Base-by-base conservation (phyloP, 2,113 vertebrate genomes). In the Antechinus stuartii region DNA sequence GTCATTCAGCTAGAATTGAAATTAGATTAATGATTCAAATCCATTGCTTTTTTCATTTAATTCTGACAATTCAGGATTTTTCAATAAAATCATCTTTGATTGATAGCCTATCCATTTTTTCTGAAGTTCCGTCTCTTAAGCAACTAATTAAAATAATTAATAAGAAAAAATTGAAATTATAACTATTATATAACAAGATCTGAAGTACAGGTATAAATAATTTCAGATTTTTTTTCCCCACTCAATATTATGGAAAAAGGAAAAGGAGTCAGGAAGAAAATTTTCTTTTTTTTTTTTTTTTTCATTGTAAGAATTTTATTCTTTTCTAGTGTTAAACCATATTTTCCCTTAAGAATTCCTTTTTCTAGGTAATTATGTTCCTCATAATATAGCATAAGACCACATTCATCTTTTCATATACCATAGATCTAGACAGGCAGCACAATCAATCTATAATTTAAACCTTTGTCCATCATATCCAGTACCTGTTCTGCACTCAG, bases 221-320 rank as follows among this genome's bases (percentile, higher is more conserved):
- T 25, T 96, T 97, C 94, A n/a, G 54, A 91, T 95, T 53, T 61
- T 47, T 25, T 25, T 68, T 93, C 96, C n/a, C 49, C 92, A 92
- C 42, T 94, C 42, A 54, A 46, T 30, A n/a, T 10, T 90, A 91
- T 22, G 46, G 35, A 56, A 89, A 25, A 47, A 14, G 22, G 53
- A 96, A 91, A 89, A 56, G 54, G 23, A 93, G 46, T 23, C 7
- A 42, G 6, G 35, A 0, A 54, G 55, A 92, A 30, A 55, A 46
- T 53, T 50, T 61, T 91, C 89, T 89, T 26, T 35, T 96, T 42
- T 42, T 42, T 42, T 42, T 42, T 42, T 42, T 42, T 46, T 4
- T 25, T 3, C 27, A 14, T 61, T 8, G 25, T 57, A 93, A 89
- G 90, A 26, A 93, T 53, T 91, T 54, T 30, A 42, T 95, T 95